phyloP scores from a whole-genome alignment of 2,797 vertebrate genomes.

The Delichon dasypus region DNA sequence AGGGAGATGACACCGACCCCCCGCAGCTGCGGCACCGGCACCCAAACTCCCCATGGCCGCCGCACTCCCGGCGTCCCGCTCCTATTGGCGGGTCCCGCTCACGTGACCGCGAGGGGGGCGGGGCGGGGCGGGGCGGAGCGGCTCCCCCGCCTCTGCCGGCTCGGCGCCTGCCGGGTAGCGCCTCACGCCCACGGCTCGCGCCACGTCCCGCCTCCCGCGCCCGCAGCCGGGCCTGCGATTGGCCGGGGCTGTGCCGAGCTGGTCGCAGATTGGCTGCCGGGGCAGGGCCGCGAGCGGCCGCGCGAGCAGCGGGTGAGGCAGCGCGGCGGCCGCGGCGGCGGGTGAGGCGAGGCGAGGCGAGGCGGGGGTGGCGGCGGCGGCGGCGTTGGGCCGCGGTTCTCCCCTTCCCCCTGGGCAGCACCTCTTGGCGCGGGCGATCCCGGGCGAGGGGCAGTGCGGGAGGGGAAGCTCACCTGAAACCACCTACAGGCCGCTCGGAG shows the following conservation, averaged over 20 bases:
- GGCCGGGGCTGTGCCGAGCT: neutral
- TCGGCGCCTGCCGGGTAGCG: neutral
- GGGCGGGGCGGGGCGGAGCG: neutral
- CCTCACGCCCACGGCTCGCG: neutral
- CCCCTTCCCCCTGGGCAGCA: accelerated
- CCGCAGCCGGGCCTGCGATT: neutral
- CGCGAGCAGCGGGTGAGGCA: neutral
- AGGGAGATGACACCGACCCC: accelerated
- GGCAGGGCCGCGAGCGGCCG: neutral
- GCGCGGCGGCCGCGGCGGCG: neutral
- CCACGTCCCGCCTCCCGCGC: neutral
- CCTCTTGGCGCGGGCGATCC: no score
- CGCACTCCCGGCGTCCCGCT: accelerated
- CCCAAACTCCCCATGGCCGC: accelerated
- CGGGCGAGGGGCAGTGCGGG: neutral
- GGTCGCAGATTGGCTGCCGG: neutral
- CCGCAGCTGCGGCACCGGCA: accelerated
- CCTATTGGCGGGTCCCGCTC: neutral
- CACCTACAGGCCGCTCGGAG: neutral
- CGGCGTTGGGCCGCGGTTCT: accelerated
- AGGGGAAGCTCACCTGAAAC: no score
- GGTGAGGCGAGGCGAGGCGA: neutral
- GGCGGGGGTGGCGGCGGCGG: neutral
- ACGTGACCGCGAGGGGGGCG: neutral
- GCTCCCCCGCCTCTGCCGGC: neutral